Evolutionary conservation across 1,140 invertebrate species (phyloP).

Genomic region (Apis dorsata): DNA sequence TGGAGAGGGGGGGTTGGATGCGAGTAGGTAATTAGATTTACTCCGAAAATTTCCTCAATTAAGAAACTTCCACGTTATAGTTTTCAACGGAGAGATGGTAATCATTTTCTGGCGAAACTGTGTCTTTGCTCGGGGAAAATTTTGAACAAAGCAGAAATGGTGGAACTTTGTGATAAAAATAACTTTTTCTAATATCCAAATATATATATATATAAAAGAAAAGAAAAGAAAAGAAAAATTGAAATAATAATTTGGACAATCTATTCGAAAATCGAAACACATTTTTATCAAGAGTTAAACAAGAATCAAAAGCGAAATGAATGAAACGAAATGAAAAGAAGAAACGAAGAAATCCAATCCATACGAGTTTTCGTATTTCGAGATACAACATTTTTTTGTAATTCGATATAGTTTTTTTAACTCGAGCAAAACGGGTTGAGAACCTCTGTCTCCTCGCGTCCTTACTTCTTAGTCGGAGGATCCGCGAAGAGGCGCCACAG

Average conservation of each 20-base stretch:
- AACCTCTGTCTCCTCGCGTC: constrained; percentile 51
- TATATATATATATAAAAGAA: no score
- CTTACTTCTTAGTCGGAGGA: constrained; percentile 30
- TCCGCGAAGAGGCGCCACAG: constrained; percentile 62
- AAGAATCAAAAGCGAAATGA: no score
- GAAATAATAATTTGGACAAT: no score
- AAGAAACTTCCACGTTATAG: background rate
- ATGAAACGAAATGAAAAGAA: no score
- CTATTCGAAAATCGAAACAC: no score
- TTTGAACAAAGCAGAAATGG: background rate
- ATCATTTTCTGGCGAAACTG: background rate
- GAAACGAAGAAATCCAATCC: no score
- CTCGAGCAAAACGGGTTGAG: constrained; percentile 27
- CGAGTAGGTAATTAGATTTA: background rate
- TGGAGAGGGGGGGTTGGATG: background rate
- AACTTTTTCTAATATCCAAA: background rate
- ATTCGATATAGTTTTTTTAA: no score
- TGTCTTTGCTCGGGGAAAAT: background rate
- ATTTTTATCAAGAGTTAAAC: no score
- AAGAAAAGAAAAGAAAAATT: no score
- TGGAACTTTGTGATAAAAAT: no score
- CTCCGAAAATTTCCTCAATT: background rate
- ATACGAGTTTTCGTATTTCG: no score
- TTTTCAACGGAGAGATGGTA: background rate
- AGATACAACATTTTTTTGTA: no score